Evolutionary conservation across 2,888 invertebrate genomes (phyloP).

Genomic region (Eretmocerus hayati): DNA sequence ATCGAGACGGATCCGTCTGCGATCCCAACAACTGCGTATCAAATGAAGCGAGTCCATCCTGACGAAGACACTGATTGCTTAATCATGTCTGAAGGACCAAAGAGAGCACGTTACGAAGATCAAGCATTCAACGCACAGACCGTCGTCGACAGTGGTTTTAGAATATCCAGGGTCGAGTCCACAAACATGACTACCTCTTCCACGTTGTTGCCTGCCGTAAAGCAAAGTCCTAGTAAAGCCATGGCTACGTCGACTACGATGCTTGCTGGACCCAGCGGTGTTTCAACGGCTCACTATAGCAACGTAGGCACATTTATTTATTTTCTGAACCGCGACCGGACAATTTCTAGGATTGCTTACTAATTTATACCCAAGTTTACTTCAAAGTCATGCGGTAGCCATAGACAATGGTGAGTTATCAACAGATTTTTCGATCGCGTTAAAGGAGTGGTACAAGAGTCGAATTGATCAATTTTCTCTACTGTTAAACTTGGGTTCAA

Average conservation of each 20-base stretch:
- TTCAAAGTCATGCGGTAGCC: too few relatives aligned
- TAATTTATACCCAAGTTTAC: too few relatives aligned
- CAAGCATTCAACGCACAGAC: background rate
- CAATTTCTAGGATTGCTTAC: constrained; percentile 8
- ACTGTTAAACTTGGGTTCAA: too few relatives aligned
- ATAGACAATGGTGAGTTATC: too few relatives aligned
- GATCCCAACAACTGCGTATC: background rate
- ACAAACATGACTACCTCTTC: background rate
- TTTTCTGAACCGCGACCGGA: constrained; percentile 15
- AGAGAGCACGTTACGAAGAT: constrained; percentile 15
- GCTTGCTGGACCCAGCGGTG: constrained; percentile 5
- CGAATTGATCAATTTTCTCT: too few relatives aligned
- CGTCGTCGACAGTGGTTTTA: background rate
- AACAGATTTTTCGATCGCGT: too few relatives aligned
- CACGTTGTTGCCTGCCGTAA: background rate
- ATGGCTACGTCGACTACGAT: background rate
- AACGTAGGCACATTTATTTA: constrained; percentile 19
- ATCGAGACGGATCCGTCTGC: background rate
- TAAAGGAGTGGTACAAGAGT: too few relatives aligned
- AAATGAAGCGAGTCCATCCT: constrained; percentile 2
- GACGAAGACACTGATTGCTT: constrained; percentile 10
- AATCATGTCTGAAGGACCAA: background rate
- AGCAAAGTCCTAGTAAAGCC: constrained; percentile 6
- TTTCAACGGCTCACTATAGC: constrained; percentile 6
- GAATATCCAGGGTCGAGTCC: background rate